These are phyloP conservation scores for Leptinotarsa texana DNA, from an alignment of 1,140 invertebrate genomes.

Conservation along the genomic window DNA sequence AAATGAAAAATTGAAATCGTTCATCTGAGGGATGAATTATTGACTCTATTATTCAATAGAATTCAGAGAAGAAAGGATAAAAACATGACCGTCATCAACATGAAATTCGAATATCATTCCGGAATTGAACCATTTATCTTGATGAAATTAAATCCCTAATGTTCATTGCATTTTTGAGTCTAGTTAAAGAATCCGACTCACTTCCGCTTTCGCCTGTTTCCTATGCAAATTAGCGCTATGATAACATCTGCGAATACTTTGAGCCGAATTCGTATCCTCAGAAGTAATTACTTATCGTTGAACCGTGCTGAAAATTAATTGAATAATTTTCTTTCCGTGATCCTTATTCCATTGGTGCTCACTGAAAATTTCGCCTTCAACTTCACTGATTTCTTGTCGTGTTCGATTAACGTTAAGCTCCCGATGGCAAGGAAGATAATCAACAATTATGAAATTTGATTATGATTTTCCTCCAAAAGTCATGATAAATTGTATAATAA, in stretches of 20 bases:
- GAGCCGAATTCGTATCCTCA: background rate
- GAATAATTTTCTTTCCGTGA: constrained; percentile 3
- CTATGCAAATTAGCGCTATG: constrained; percentile 13
- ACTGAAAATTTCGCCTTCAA: too few species aligned
- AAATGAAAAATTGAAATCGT: too few species aligned
- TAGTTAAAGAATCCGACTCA: background rate
- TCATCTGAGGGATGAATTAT: too few species aligned
- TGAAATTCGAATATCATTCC: background rate
- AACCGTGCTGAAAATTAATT: constrained; percentile 6
- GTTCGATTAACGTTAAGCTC: too few species aligned
- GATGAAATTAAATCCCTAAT: background rate
- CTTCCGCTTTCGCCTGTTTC: background rate
- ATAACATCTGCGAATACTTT: constrained; percentile 11
- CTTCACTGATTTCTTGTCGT: too few species aligned
- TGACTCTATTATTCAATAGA: too few species aligned
- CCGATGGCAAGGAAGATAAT: too few species aligned
- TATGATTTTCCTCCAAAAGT: too few species aligned
- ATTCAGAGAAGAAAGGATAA: too few species aligned
- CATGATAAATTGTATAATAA: too few species aligned
- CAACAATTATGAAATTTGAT: too few species aligned
- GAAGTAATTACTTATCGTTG: constrained; percentile 5
- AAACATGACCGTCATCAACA: too few species aligned
- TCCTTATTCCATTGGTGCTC: background rate
- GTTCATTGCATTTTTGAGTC: constrained; percentile 2
- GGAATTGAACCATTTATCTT: background rate